Conservation (phyloP, 1,140 invertebrate species). For the Protaetia brevitarsis region DNA sequence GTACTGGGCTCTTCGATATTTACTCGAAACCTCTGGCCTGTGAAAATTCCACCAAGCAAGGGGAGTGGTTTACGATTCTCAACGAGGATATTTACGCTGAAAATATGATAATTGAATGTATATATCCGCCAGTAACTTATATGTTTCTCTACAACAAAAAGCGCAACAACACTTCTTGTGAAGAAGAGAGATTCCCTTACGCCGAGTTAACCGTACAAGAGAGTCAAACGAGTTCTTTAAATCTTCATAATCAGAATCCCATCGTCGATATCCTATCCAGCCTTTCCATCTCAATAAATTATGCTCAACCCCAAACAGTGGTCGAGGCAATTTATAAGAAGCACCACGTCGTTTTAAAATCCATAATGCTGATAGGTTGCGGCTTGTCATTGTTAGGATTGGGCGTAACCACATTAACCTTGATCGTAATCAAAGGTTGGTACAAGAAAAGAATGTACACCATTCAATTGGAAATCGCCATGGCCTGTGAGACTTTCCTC, state of each 20-base stretch:
- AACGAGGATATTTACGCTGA: conserved; percentile 6
- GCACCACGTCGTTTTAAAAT: conserved; percentile 46
- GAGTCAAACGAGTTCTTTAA: not conserved
- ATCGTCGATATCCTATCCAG: not conserved
- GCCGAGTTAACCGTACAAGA: conserved; percentile 15
- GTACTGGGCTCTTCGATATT: not conserved
- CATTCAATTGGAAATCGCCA: conserved; percentile 57
- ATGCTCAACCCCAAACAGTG: conserved; percentile 13
- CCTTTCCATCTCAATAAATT: conserved; percentile 8
- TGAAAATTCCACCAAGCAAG: not conserved
- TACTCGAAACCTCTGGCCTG: not conserved
- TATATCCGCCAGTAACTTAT: not conserved
- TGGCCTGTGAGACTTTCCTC: conserved; percentile 56
- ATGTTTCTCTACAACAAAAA: not conserved
- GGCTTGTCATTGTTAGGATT: conserved; percentile 57
- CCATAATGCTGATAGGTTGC: conserved; percentile 59
- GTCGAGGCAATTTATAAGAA: not conserved
- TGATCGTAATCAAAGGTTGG: conserved; percentile 55
- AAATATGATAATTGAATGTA: not conserved
- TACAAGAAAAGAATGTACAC: conserved; percentile 58
- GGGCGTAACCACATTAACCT: conserved; percentile 57
- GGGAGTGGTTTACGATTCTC: not conserved
- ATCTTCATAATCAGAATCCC: not conserved
- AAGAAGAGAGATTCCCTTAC: not conserved
- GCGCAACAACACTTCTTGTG: not conserved